Base-by-base conservation (phyloP, 1,140 invertebrate genomes). In the Diorhabda carinulata region DNA sequence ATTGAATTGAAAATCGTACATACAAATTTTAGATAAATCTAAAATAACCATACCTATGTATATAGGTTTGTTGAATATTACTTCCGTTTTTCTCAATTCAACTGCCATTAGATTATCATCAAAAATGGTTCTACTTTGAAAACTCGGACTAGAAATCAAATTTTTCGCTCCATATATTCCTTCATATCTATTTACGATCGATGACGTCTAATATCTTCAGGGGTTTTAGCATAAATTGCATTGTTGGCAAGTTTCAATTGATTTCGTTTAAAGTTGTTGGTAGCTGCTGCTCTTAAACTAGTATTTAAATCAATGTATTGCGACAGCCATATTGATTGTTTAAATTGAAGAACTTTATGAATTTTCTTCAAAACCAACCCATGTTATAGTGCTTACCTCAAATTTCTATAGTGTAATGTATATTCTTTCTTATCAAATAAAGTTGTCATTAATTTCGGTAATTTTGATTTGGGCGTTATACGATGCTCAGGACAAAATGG, bases 301-400 rank as follows among this genome's bases (percentile, higher is more conserved):
- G 69, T 73, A 45, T 74, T 74, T 68, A 74, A 66, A 58, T 73
- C 71, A n/a, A 74, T 71, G 63, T 74, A 74, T 8, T 74, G 67
- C 73, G 82, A 78, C 45, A 86, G 72, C 81, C 81, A 86, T 66
- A 72, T 41, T 52, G 75, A 77, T 82, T 87, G 84, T 44, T 82
- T 77, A 77, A 87, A 87, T 79, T 79, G 71, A 72, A 84, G 78
- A 67, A 84, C 77, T 77, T 80, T 73, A 79, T 86, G 78, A 57
- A 87, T 78, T 80, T 85, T 84, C 59, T 69, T 81, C 60, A 85
- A 63, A 71, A 76, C 78, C 43, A 87, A 57, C 45, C 84, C 85
- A 67, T 78, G 41, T 65, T 79, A 61, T 44, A 85, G n/a, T 71
- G 78, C 83, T 75, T 84, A 82, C 77, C 84, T 77, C 45, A 86